Conservation (phyloP, 2,797 vertebrate species). For the Tragelaphus oryx region DNA sequence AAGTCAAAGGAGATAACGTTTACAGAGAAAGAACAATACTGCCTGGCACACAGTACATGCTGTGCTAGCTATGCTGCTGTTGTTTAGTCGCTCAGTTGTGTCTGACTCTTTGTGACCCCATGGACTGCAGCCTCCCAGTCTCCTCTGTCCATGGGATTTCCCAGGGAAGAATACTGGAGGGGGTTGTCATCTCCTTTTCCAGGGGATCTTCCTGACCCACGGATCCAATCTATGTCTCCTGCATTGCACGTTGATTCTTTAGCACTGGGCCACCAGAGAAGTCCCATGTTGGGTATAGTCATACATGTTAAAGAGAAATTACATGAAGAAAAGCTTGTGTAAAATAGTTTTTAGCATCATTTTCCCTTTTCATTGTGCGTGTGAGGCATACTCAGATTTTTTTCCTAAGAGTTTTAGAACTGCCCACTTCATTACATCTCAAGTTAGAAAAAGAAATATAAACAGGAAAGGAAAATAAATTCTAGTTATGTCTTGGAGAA, state of each 20-base stretch:
- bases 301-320: background rate
- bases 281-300: background rate
- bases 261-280: background rate
- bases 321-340: background rate
- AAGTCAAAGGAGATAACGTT: background rate
- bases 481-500: background rate
- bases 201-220: background rate
- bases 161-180: background rate
- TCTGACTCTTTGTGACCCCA: background rate
- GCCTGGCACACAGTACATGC: background rate
- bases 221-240: background rate
- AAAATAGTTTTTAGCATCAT: background rate
- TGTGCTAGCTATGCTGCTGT: background rate
- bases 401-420: background rate
- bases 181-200: background rate
- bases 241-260: background rate
- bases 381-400: background rate
- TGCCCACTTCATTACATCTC: background rate
- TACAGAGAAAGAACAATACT: background rate
- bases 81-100: background rate
- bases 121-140: background rate
- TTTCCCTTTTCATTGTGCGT: background rate
- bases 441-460: background rate
- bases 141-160: background rate
- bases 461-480: background rate